phyloP scores from a whole-genome alignment of 2,797 vertebrate genomes.

The Stomatorhinus walkeri region DNA sequence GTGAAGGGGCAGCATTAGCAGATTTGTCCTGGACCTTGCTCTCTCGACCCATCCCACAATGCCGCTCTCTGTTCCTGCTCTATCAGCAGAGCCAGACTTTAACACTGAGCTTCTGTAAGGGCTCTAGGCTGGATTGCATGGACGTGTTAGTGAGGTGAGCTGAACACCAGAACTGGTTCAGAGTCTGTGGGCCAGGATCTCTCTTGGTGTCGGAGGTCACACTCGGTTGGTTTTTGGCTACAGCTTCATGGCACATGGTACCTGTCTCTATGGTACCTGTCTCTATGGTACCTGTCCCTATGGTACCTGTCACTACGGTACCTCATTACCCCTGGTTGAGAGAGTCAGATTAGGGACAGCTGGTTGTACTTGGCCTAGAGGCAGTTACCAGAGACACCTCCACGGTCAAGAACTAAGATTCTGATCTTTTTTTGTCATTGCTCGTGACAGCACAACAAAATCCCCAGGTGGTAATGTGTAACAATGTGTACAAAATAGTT shows the following conservation, averaged over 20 bases:
- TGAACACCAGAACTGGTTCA: not conserved
- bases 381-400: not conserved
- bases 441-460: not conserved
- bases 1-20: not conserved
- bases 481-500: not conserved
- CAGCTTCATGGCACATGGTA: not conserved
- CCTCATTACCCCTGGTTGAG: not conserved
- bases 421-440: not conserved
- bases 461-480: not conserved
- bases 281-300: not conserved
- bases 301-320: too few relatives aligned
- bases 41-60: not conserved
- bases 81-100: slow-evolving; percentile 6
- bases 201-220: not conserved
- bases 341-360: not conserved
- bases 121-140: not conserved
- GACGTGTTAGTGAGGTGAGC: not conserved
- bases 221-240: not conserved
- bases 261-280: not conserved
- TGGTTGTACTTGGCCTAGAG: not conserved
- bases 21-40: slow-evolving; percentile 5
- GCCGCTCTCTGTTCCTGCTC: not conserved
- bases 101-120: not conserved
- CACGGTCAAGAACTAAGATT: not conserved
- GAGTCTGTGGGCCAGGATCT: not conserved